Base-by-base conservation (phyloP, 2,888 invertebrate species). In the Euspilapteryx auroguttella region DNA sequence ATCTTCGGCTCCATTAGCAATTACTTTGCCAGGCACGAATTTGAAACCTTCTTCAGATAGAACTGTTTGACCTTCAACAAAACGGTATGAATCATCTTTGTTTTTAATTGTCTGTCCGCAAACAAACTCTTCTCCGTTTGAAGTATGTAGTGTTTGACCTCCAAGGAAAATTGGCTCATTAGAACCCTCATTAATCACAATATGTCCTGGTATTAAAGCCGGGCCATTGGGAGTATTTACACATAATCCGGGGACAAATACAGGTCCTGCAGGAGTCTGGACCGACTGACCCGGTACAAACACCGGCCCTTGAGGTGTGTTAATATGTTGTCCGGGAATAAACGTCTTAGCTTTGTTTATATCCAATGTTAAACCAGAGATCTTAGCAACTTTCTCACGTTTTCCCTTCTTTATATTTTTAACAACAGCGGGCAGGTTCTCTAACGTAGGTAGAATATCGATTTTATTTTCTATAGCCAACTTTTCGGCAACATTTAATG, bases 231-330 rank as follows among this genome's bases (percentile, higher is more conserved):
- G 82, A 2, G 86, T 82, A 40, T 80, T 79, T 9, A 89, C 79
- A 23, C 83, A 86, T 33, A 88, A 76, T 2, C 89, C 89, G 12
- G 89, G 87, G 21, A 86, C 81, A 53, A 89, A 89, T 27, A 80
- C 63, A 8, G 78, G 69, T 0, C 87, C 87, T 33, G 73, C 68
- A 25, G 85, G 82, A 3, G 86, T 87, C 38, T 82, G 77, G 5
- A 88, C 65, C 1, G 87, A 85, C 56, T 87, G 87, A 3, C 89
- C 89, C 0, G 89, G 87, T 9, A 88, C 81, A 47, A 89, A 89
- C 24, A 85, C 59, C 17, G 81, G 79, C 2, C 87, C 87, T 31
- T 78, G 79, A 26, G 85, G 83, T 0, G 86, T 86, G 35, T 82
- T 80, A 2, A 89, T 61, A 41, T 85, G 81, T 61, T 87, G 86